Conservation (phyloP, 2,888 invertebrate genomes). For the Caenorhabditis zanzibari region DNA sequence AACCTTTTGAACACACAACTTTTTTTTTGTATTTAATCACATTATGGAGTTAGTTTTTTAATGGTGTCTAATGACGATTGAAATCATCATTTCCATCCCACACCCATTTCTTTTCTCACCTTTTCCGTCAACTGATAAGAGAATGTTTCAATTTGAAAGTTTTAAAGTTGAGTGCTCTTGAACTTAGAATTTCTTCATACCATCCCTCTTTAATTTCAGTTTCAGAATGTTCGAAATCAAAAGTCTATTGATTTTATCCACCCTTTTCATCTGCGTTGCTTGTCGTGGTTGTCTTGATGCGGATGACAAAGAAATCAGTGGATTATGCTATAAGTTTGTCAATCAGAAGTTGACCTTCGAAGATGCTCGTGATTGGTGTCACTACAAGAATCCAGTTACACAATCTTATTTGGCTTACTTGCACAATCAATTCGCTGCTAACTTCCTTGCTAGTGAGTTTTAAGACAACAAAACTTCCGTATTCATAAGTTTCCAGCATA, state of each 20-base stretch:
- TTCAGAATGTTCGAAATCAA: constrained; percentile 22
- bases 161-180: neutral
- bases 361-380: constrained; percentile 36
- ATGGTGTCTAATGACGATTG: neutral
- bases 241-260: neutral
- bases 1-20: constrained; percentile 3
- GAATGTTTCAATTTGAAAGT: neutral
- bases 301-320: constrained; percentile 40
- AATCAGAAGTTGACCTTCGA: constrained; percentile 22
- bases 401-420: constrained; percentile 27
- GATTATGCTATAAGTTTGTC: constrained; percentile 23
- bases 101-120: constrained; percentile 15
- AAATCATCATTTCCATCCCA: constrained; percentile 3
- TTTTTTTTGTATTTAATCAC: constrained; percentile 14
- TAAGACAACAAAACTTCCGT: neutral
- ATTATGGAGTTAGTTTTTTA: neutral
- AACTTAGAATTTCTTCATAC: neutral
- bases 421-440: constrained; percentile 16
- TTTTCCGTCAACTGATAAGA: neutral
- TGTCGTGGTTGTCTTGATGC: constrained; percentile 30
- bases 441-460: constrained; percentile 30
- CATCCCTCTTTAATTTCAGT: neutral
- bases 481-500: neutral
- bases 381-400: constrained; percentile 31
- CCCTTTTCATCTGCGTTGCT: neutral